phyloP scores from a whole-genome alignment of 1,140 invertebrate species.

The Anagrus nilaparvatae region DNA sequence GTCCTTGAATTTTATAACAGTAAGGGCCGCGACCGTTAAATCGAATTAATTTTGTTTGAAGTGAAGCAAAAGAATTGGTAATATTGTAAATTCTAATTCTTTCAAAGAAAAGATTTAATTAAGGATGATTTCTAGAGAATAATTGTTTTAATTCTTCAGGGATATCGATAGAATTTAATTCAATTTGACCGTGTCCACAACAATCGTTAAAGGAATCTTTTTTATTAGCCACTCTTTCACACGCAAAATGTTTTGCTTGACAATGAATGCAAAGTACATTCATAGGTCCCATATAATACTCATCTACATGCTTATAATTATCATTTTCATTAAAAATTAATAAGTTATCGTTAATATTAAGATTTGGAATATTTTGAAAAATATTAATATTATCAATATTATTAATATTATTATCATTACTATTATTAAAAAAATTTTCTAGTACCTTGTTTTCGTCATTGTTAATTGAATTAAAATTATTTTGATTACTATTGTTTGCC shows the following conservation, averaged over 20 bases:
- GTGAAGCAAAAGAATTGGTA: not conserved
- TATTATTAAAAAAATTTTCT: no score
- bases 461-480: no score
- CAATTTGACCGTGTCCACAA: conserved; percentile 2
- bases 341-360: no score
- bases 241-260: conserved; percentile 5
- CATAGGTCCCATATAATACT: conserved; percentile 5
- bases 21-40: conserved; percentile 1
- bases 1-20: conserved; percentile 14
- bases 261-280: conserved; percentile 1
- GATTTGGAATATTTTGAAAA: no score
- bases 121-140: not conserved
- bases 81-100: conserved; percentile 1
- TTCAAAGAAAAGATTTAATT: conserved; percentile 1
- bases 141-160: not conserved
- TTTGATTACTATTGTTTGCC: no score
- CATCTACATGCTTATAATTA: not conserved
- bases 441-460: no score
- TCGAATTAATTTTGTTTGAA: not conserved
- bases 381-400: no score
- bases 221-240: conserved; percentile 7
- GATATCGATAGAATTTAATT: not conserved
- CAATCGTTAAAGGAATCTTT: conserved; percentile 3
- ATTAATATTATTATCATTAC: no score
- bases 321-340: no score